A percentile compares a stretch with the other conserved stretches of the same genome.
Evolutionary conservation across 37 sponge, comb jelly and placozoan species (phyloP).

Genomic region (Mnemiopsis leidyi): DNA sequence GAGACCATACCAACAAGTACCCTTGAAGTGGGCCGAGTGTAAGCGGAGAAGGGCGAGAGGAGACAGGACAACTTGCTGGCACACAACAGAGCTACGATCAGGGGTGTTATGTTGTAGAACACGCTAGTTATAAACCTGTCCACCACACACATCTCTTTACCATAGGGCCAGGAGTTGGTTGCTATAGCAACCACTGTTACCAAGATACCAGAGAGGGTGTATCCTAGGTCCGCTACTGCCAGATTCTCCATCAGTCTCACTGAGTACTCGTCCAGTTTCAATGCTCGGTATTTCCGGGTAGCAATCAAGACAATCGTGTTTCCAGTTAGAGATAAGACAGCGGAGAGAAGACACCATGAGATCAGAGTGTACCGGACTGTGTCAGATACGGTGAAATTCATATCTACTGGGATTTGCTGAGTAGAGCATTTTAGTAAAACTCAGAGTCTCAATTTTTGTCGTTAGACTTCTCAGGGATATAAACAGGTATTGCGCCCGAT

Average conservation of each 20-base stretch:
- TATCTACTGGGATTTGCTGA: no score
- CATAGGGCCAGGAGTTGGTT: background rate
- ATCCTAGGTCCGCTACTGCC: conserved; percentile 29
- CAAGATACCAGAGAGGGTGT: background rate
- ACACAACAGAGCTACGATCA: conserved; percentile 3
- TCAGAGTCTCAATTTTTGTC: no score
- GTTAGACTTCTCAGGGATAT: no score
- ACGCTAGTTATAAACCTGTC: conserved; percentile 43
- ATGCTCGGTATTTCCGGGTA: background rate
- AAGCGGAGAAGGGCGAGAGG: background rate
- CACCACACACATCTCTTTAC: background rate
- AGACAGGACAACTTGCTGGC: conserved; percentile 30
- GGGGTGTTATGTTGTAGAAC: conserved; percentile 37
- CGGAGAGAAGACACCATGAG: background rate
- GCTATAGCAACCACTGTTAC: background rate
- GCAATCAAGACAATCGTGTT: background rate
- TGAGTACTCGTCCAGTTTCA: background rate
- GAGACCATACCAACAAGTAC: background rate
- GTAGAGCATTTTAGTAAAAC: no score
- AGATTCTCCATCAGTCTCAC: background rate
- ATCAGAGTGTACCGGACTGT: background rate
- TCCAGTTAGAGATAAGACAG: background rate
- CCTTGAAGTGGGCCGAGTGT: background rate
- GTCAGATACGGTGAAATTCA: background rate
- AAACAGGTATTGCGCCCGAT: no score